A percentile compares a stretch with the other conserved stretches of the same genome.
phyloP scores from a whole-genome alignment of 2,113 vertebrate species.

The Podocnemis expansa region DNA sequence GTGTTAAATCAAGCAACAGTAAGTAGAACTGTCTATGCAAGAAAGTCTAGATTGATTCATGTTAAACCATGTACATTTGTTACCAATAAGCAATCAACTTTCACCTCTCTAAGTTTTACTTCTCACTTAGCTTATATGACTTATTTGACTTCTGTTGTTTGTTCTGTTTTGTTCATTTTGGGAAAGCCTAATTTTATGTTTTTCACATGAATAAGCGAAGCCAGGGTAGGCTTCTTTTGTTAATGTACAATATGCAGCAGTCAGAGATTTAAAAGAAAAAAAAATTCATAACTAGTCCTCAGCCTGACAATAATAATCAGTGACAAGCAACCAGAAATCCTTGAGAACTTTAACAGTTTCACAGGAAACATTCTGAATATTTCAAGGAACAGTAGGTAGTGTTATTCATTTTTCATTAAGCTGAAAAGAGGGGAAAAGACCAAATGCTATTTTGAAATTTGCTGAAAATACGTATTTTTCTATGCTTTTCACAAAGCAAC shows the following conservation, averaged over 20 bases:
- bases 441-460: not conserved
- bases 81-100: not conserved
- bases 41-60: constrained; percentile 6
- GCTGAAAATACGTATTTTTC: not conserved
- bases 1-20: constrained; percentile 39
- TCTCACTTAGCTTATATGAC: not conserved
- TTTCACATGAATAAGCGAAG: not conserved
- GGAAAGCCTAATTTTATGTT: not conserved
- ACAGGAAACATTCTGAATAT: not conserved
- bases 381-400: not conserved
- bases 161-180: not conserved
- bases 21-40: constrained; percentile 14
- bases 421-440: not conserved
- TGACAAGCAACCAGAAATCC: not conserved
- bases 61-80: not conserved
- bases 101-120: not conserved
- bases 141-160: not conserved
- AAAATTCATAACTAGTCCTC: not conserved
- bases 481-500: not conserved
- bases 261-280: no score
- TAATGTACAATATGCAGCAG: not conserved
- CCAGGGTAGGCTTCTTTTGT: not conserved
- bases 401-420: not conserved
- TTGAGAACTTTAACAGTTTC: not conserved
- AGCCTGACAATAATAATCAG: not conserved